phyloP scores from a whole-genome alignment of 2,797 vertebrate genomes.

The Naso thynnoides region DNA sequence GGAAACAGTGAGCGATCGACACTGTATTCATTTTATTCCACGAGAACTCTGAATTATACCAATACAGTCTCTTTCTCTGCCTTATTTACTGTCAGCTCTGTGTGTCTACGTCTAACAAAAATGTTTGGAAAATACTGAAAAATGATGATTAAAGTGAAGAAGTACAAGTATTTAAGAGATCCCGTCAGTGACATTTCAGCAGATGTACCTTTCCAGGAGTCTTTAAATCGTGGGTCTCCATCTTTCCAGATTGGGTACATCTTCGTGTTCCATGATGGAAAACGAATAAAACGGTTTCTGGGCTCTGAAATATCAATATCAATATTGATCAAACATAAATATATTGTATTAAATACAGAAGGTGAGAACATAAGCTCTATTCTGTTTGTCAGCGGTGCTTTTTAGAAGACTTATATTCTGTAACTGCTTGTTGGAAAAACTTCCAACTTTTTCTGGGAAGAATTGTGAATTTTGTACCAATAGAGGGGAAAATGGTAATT shows the following conservation, averaged over 20 bases:
- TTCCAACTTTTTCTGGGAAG: background rate
- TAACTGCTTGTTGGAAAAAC: too few species aligned
- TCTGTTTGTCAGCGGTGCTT: background rate
- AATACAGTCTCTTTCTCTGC: background rate
- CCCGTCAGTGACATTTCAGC: background rate
- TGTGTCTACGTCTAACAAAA: background rate
- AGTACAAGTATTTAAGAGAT: background rate
- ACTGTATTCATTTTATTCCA: too few species aligned
- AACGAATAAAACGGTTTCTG: constrained; percentile 80
- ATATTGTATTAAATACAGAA: background rate
- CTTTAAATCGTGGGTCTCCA: constrained; percentile 73
- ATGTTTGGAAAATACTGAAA: background rate
- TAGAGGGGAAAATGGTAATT: too few species aligned
- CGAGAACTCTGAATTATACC: too few species aligned
- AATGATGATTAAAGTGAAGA: background rate
- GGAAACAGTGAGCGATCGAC: background rate
- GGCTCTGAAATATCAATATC: constrained; percentile 78
- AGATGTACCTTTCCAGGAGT: constrained; percentile 90
- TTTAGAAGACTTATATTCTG: background rate
- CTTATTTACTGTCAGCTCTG: background rate
- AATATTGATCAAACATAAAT: constrained; percentile 15
- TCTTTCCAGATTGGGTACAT: constrained; percentile 90
- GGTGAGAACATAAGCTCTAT: background rate
- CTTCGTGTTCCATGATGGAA: constrained; percentile 87
- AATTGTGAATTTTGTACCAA: background rate